A percentile compares a stretch with the other conserved stretches of the same genome.
Evolutionary conservation across 2,113 vertebrate genomes (phyloP).

Genomic region (Peromyscus californicus): DNA sequence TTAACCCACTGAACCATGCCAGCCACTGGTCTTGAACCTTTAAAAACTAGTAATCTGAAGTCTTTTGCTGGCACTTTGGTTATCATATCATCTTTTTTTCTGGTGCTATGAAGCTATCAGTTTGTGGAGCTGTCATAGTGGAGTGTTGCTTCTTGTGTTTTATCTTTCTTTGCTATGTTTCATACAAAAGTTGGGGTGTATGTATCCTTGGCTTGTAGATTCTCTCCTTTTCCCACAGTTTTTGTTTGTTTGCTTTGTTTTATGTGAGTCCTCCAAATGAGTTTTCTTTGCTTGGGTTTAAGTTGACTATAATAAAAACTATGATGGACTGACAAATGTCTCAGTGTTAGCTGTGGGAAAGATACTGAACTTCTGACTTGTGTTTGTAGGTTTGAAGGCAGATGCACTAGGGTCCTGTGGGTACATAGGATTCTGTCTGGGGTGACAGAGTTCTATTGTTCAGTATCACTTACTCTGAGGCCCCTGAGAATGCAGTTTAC

Average conservation of each 20-base stretch:
- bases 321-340: not conserved
- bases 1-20: not conserved
- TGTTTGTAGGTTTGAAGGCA: not conserved
- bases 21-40: not conserved
- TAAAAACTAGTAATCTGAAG: not conserved
- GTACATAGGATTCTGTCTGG: too few species aligned
- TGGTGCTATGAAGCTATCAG: not conserved
- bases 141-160: not conserved
- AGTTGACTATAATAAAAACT: not conserved
- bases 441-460: not conserved
- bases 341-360: not conserved
- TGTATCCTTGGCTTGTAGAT: not conserved
- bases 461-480: not conserved
- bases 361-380: not conserved
- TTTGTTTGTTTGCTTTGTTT: not conserved
- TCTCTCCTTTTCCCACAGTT: not conserved
- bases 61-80: not conserved
- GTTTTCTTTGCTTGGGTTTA: not conserved
- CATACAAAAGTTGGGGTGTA: too few species aligned
- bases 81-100: not conserved
- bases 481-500: not conserved
- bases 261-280: not conserved
- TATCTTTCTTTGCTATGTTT: not conserved
- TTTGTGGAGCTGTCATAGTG: not conserved
- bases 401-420: not conserved